These are phyloP conservation scores for Caenorhabditis sulstoni DNA, from an alignment of 2,888 invertebrate genomes.

Conservation along the genomic window DNA sequence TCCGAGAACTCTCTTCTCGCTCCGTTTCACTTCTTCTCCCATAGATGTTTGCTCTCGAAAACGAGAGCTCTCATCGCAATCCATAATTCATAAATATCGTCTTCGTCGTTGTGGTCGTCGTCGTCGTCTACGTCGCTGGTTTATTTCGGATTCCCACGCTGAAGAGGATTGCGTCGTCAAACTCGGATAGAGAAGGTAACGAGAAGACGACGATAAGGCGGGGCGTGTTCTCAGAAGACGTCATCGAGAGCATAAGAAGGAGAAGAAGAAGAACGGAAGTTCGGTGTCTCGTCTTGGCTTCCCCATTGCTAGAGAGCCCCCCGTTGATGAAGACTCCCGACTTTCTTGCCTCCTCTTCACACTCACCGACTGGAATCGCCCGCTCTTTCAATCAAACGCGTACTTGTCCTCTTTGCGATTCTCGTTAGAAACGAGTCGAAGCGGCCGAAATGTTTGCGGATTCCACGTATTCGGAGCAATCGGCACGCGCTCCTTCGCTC, in stretches of 20 bases:
- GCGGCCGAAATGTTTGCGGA: not conserved
- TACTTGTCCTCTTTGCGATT: constrained; percentile 4
- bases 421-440: not conserved
- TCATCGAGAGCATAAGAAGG: no score
- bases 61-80: not conserved
- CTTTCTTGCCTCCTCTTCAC: no score
- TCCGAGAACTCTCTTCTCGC: no score
- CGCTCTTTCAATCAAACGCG: not conserved
- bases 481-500: not conserved
- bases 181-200: not conserved
- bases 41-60: constrained; percentile 29
- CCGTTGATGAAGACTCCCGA: no score
- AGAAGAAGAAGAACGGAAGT: no score
- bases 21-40: no score
- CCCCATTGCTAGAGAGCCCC: no score
- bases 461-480: constrained; percentile 4
- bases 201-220: not conserved
- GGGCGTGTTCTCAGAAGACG: not conserved
- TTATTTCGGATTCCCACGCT: constrained; percentile 27
- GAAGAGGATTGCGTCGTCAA: constrained; percentile 19
- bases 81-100: constrained; percentile 45
- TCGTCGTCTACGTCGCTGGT: no score
- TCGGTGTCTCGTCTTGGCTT: no score
- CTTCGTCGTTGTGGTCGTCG: constrained; percentile 3
- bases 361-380: no score